Base-by-base conservation (phyloP, 2,797 vertebrate genomes). In the Crocodylus rhombifer region DNA sequence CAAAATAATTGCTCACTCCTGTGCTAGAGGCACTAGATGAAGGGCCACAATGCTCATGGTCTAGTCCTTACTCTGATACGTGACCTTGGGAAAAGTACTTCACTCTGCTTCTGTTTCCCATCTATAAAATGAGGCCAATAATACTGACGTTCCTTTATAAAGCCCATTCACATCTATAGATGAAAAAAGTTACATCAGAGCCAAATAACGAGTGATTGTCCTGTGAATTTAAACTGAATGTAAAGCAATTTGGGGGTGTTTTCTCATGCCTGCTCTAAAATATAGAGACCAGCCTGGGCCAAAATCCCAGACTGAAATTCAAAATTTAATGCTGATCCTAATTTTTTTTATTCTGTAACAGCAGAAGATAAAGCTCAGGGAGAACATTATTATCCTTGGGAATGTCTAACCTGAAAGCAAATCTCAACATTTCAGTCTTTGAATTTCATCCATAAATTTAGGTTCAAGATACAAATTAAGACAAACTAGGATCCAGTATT, bases 91-190 rank as follows among this genome's bases (percentile, higher is more conserved):
- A 11, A 5, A 5, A 12, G 85, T 79, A 14, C 2, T 83, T 4
- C 67, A 69, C 65, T 90, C 14, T 51, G 64, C 7, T 91, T 36
- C 62, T 74, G 6, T 18, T 7, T 75, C 8, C 9, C 3, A 1
- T 14, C 0, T 0, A 61, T 6, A 3, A 6, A 12, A 3, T 90
- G 55, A 20, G 7, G 33, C n/a, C 63, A 10, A 57, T 78, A 13
- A 36, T 14, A 16, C 23, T 75, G 57, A 8, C 25, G 10, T n/a
- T 90, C 11, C 55, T 73, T 88, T 84, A 20, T 4, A 81, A 69
- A 10, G 15, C 20, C 20, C 3, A 0, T 26, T 1, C 1, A 0
- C 36, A 86, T 11, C 25, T 23, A 28, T 81, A 55, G 6, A 33
- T 23, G 13, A 85, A 33, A 67, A 67, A 67, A 18, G 16, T 30